Conservation (phyloP, 2,113 vertebrate species). For the Antechinus flavipes region DNA sequence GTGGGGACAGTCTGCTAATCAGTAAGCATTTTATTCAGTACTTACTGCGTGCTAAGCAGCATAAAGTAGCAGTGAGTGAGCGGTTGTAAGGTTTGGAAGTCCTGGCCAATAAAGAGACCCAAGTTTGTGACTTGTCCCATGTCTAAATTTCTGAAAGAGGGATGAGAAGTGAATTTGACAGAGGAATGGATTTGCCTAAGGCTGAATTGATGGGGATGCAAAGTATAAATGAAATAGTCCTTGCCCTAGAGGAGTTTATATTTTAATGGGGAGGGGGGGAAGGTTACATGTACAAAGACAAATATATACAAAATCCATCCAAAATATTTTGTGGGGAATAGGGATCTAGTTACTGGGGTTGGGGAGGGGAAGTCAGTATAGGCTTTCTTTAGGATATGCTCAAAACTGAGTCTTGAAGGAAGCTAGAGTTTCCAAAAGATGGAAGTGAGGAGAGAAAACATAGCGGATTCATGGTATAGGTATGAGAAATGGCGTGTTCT, state of each 20-base stretch:
- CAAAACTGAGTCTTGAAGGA: neutral
- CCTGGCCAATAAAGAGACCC: neutral
- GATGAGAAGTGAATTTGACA: neutral
- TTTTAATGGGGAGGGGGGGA: neutral
- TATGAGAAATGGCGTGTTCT: neutral
- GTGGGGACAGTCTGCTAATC: too few relatives aligned
- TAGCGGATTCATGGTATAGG: neutral
- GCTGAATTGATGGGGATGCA: neutral
- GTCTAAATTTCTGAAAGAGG: neutral
- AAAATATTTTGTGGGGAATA: neutral
- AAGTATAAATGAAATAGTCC: neutral
- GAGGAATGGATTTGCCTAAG: neutral
- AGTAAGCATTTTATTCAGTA: neutral
- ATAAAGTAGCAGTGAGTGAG: neutral
- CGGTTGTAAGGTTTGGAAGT: neutral
- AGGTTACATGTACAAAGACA: neutral
- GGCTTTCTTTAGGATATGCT: neutral
- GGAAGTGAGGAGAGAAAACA: neutral
- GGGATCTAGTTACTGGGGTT: neutral
- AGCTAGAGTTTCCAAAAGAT: neutral
- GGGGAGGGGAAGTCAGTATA: neutral
- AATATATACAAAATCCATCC: neutral
- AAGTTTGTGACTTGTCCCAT: neutral
- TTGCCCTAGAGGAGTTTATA: neutral
- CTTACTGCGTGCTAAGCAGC: neutral